phyloP scores from a whole-genome alignment of 2,797 vertebrate genomes.

The Urocyon cinereoargenteus region DNA sequence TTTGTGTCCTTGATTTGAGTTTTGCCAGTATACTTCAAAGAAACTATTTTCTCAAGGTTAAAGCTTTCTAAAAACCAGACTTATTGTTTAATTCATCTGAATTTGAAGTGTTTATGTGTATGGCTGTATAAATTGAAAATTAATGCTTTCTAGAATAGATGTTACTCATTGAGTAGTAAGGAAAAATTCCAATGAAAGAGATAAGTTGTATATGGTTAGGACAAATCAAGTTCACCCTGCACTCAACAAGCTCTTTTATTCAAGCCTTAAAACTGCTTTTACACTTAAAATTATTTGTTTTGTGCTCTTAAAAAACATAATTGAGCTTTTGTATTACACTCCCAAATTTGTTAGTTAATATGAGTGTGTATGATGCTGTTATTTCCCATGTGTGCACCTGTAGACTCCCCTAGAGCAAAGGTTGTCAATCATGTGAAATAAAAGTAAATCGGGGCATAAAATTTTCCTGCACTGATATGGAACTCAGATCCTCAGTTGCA shows the following conservation, averaged over 20 bases:
- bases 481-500: neutral
- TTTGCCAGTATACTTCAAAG: conserved; percentile 22
- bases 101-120: neutral
- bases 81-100: neutral
- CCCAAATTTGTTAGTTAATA: neutral
- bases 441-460: neutral
- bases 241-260: neutral
- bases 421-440: neutral
- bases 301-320: neutral
- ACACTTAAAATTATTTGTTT: neutral
- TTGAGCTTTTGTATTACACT: neutral
- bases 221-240: neutral
- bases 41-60: conserved; percentile 15
- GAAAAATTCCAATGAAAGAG: neutral
- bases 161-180: neutral
- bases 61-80: neutral
- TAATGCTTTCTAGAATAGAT: conserved; percentile 68
- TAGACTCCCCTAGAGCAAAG: neutral
- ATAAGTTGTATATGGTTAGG: neutral
- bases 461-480: neutral
- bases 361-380: neutral
- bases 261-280: neutral
- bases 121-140: neutral
- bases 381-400: neutral
- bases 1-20: conserved; percentile 44